A percentile compares a stretch with the other conserved stretches of the same genome.
Conservation (phyloP, 2,113 vertebrate species). For the Motacilla alba region DNA sequence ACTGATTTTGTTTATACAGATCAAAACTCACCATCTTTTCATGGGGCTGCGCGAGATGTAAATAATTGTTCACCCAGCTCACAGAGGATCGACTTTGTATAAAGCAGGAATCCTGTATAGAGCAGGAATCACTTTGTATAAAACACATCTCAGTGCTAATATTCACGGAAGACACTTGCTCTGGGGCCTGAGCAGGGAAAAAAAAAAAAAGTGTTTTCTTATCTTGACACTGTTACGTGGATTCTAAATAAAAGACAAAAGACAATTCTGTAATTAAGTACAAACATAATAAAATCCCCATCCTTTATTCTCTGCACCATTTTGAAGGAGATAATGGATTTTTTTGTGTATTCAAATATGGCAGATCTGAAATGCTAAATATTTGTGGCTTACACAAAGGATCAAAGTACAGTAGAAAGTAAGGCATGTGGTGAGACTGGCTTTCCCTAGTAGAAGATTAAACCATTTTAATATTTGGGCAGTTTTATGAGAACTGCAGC, state of each 20-base stretch:
- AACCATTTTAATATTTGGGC: not conserved
- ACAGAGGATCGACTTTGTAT: not conserved
- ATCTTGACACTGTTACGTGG: not conserved
- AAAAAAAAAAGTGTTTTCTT: not conserved
- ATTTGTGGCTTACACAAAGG: not conserved
- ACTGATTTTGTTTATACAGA: not conserved
- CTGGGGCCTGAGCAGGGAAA: not conserved
- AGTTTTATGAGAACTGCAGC: not conserved
- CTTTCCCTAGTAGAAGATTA: slow-evolving; percentile 25
- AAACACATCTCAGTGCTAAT: not conserved
- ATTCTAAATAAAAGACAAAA: not conserved
- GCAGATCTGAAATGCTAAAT: not conserved
- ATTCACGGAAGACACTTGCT: not conserved
- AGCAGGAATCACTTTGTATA: not conserved
- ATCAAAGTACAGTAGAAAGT: slow-evolving; percentile 16
- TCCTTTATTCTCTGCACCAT: not conserved
- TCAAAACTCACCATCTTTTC: not conserved
- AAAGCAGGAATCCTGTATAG: too few species aligned
- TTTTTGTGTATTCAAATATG: not conserved
- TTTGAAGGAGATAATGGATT: not conserved
- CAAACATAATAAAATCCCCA: not conserved
- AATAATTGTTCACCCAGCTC: not conserved
- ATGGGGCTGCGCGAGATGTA: not conserved
- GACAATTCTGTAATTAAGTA: not conserved
- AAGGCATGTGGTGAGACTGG: not conserved